These are phyloP conservation scores for Drosophila ogumai DNA, from an alignment of 1,140 invertebrate species.

Conservation along the genomic window DNA sequence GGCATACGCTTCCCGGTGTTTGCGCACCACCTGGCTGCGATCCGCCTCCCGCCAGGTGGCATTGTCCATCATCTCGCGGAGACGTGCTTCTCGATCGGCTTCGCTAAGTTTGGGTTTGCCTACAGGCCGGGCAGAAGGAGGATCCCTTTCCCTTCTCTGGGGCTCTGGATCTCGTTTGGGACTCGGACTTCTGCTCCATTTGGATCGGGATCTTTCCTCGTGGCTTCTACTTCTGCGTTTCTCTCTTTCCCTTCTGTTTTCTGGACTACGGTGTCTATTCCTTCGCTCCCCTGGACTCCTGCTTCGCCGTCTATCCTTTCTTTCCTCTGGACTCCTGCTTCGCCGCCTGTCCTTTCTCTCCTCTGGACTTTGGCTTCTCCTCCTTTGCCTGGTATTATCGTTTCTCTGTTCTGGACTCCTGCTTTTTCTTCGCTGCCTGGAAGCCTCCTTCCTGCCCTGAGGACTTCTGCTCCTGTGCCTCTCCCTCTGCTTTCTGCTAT, in stretches of 20 bases:
- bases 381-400: background rate
- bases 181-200: slow-evolving; percentile 32
- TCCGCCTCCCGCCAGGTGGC: slow-evolving; percentile 90
- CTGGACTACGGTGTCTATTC: background rate
- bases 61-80: slow-evolving; percentile 94
- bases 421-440: background rate
- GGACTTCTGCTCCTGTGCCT: slow-evolving; percentile 24
- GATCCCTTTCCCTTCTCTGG: background rate
- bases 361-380: slow-evolving; percentile 1
- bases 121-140: background rate
- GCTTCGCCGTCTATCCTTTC: background rate
- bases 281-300: background rate
- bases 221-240: slow-evolving; percentile 6
- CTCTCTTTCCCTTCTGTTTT: slow-evolving; percentile 4
- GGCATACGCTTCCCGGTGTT: slow-evolving; percentile 88
- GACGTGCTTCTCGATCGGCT: slow-evolving; percentile 89
- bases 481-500: slow-evolving; percentile 3
- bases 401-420: slow-evolving; percentile 1
- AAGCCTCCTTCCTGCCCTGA: background rate
- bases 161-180: slow-evolving; percentile 2
- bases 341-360: background rate
- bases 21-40: slow-evolving; percentile 87
- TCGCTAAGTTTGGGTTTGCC: slow-evolving; percentile 84
- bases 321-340: slow-evolving; percentile 2
- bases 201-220: slow-evolving; percentile 7